phyloP scores from a whole-genome alignment of 1,140 invertebrate species.

The Leptinotarsa texana region DNA sequence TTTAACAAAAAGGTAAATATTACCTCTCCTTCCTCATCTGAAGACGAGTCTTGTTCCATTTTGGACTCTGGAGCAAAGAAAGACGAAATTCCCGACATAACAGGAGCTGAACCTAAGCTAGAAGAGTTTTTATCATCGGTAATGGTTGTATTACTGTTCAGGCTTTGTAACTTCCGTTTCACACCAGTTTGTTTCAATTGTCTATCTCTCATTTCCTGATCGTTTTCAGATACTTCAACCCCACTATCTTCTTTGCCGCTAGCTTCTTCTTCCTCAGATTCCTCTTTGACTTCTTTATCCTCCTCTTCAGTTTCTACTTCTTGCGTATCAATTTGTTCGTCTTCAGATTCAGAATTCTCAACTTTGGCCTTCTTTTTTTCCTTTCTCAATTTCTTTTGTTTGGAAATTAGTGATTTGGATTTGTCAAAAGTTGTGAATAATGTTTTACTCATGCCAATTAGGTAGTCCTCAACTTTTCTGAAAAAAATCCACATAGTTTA shows the following conservation, averaged over 20 bases:
- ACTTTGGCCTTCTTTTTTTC: background rate
- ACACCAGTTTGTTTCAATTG: background rate
- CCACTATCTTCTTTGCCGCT: conserved; percentile 45
- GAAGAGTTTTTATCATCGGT: background rate
- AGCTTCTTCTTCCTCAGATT: conserved; percentile 44
- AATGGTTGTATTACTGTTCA: background rate
- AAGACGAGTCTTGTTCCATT: conserved; percentile 11
- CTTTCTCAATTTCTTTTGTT: background rate
- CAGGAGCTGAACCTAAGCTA: background rate
- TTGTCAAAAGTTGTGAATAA: conserved; percentile 39
- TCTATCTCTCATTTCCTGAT: background rate
- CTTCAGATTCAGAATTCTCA: conserved; percentile 22
- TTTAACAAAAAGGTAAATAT: background rate
- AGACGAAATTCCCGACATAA: conserved; percentile 29
- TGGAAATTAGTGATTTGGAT: conserved; percentile 10
- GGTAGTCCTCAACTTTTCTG: conserved; percentile 45
- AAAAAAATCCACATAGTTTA: background rate
- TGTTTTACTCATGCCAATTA: conserved; percentile 51
- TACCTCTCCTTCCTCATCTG: conserved; percentile 32
- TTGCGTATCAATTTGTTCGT: background rate
- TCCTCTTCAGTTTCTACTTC: conserved; percentile 14
- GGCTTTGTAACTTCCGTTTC: background rate
- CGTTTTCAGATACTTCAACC: background rate
- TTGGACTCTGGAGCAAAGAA: conserved; percentile 40
- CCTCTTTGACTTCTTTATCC: background rate